Base-by-base conservation (phyloP, 1,140 invertebrate genomes). In the Nasonia vitripennis region DNA sequence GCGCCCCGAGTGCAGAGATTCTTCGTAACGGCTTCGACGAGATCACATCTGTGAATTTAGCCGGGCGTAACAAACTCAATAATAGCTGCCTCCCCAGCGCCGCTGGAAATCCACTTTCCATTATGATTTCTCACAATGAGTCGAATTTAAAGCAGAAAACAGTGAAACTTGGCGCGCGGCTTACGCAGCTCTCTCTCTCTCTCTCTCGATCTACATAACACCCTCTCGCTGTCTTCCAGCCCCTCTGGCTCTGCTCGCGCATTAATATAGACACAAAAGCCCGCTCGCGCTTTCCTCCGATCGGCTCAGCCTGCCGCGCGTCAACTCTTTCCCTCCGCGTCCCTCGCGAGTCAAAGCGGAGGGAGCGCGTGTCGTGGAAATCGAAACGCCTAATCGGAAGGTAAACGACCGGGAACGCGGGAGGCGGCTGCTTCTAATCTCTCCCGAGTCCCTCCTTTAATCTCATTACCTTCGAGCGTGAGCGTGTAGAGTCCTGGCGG, bases 311-410 rank as follows among this genome's bases (percentile, higher is more conserved):
- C 10, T 9, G 48, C 14, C 10, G 14, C 20, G 9, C 23, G 77
- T 68, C 34, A 70, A 73, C 70, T 55, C 62, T 73, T 78, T 74
- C 67, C 41, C 71, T 68, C 67, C 27, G 79, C 27, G 34, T 37
- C 34, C 34, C 34, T 37, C 34, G 34, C 79, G 14, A 20, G 68
- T 78, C 23, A 67, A 20, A 75, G 20, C 2, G 12, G 45, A 5
- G 9, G 27, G 20, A 51, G 45, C n/a, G 45, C 17, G 17, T 41
- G 73, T 48, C 70, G 11, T 31, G 81, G 17, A 68, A 80, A 85
- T 81, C 41, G 78, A 84, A 84, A 71, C 67, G 45, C 41, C 75
- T 71, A 84, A 84, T 84, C 75, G 51, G 45, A 37, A 70, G 75
- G 62, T 84, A 78, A 84, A 73, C 67, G 75, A 41, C 51, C 41